Base-by-base conservation (phyloP, 2,113 vertebrate species). In the Psettodes erumei region DNA sequence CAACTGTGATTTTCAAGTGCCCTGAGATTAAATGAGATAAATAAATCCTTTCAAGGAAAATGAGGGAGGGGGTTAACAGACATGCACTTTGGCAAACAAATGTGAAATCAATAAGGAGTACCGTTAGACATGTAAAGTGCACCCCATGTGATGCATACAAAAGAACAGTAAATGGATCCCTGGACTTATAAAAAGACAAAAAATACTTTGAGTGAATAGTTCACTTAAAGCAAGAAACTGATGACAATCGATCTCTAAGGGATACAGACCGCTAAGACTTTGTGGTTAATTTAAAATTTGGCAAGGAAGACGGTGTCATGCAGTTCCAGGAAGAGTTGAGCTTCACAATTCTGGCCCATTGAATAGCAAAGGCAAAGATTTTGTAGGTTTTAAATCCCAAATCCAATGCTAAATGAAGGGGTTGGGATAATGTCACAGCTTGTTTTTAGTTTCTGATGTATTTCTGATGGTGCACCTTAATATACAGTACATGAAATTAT, bases 41-140 rank as follows among this genome's bases (percentile, higher is more conserved):
- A 86, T 83, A 86, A 75, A 82, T 82, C 71, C 62, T 79, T 82
- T 83, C 43, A 79, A 61, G 63, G 40, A 51, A 81, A 75, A 80
- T 0, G 25, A 76, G 65, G 54, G 65, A 51, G 62, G 21, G 35
- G 55, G 65, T 74, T 23, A 74, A 79, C 54, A 66, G 75, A 56
- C 66, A 30, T 63, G 30, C 81, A 85, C 79, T 81, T 88, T 60
- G 62, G 54, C 68, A 90, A 90, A 84, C 64, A 86, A 84, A 89
- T 89, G 84, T 67, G 47, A 89, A 90, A 90, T 92, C 88, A 85
- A 89, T 88, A 72, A 72, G 45, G 59, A 64, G 76, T 6, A 56
- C 72, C 68, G 35, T 68, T 33, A 82, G 55, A 82, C 71, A 77
- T 21, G 11, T 55, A 50, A 75, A 81, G 47, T 73, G 48, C 48